Evolutionary conservation across 2,888 invertebrate genomes (phyloP), one percentile per base, ranked within the genome.

Genomic region (Tenthredo mesomela): DNA sequence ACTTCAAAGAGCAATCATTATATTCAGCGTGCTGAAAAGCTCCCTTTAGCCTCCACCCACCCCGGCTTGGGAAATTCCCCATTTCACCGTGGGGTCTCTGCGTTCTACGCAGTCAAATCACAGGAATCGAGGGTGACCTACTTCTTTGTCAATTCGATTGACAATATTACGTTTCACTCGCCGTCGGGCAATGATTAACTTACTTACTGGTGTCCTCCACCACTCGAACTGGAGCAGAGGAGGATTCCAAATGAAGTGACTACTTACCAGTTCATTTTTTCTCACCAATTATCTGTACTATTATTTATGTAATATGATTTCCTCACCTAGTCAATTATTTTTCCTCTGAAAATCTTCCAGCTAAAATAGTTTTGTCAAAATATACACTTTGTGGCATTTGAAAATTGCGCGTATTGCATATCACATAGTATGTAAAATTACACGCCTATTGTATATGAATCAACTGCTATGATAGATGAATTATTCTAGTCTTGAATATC

Each of bases 1-100:
- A 87, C 89, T 88, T 89, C 90, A 90, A 89, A 90, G 89, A 87
- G 89, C 89, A 89, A 89, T 89, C 88, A 87, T 89, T 89, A 89
- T 87, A 88, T 89, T 89, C 88, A 82, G 47, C 37, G 82, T 67
- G 67, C 82, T 47, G 82, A 82, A 82, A 82, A 67, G 82, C 67
- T 67, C 67, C 18, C 47, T 67, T 50, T 29, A n/a, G 29, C 67
- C 29, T 9, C 25, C 40, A 9, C 80, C 43, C 40, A 10, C 25
- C 83, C 47, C 47, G 15, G 2, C 47, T 4, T 58, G 15, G 40
- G 33, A 80, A 82, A 77, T 80, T 80, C 75, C 70, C 50, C 82
- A 67, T 61, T 25, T 18, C 61, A 50, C 80, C 71, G 70, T 65
- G 58, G 88, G 86, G 85, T 87, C 84, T 47, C 40, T 73, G 73